Conservation (phyloP, 1,140 invertebrate species). For the Aphidius ervi region DNA sequence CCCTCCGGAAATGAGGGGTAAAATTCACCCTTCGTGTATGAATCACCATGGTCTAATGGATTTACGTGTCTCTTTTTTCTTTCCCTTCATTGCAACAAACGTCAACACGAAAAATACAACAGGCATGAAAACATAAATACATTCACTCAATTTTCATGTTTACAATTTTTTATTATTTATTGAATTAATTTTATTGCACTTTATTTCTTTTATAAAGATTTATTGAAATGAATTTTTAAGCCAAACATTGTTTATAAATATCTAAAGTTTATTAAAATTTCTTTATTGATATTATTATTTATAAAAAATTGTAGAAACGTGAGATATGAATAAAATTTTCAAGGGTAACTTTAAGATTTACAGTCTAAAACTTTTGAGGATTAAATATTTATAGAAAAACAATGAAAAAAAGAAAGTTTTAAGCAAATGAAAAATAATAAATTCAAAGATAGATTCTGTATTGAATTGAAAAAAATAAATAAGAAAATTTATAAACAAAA, state of each 20-base stretch:
- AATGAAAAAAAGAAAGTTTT: conserved; percentile 1
- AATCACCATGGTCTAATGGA: conserved; percentile 19
- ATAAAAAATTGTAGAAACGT: no score
- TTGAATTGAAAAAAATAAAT: background rate
- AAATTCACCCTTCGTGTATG: conserved; percentile 5
- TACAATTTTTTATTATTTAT: background rate
- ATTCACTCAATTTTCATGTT: background rate
- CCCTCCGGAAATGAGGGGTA: background rate
- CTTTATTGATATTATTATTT: no score
- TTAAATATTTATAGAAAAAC: background rate
- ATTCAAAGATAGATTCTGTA: background rate
- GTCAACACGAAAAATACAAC: background rate
- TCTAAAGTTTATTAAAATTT: no score
- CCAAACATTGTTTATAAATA: no score
- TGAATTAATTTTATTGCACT: background rate
- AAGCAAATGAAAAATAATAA: background rate
- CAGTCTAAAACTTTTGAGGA: no score
- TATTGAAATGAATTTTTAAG: no score
- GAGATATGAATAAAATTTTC: no score
- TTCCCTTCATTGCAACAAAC: background rate
- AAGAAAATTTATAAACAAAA: background rate
- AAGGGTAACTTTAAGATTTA: no score
- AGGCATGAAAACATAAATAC: background rate
- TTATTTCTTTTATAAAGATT: background rate
- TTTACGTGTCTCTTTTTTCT: background rate